These are phyloP conservation scores for Callipepla californica DNA, from an alignment of 2,113 vertebrate genomes.

Conservation along the genomic window DNA sequence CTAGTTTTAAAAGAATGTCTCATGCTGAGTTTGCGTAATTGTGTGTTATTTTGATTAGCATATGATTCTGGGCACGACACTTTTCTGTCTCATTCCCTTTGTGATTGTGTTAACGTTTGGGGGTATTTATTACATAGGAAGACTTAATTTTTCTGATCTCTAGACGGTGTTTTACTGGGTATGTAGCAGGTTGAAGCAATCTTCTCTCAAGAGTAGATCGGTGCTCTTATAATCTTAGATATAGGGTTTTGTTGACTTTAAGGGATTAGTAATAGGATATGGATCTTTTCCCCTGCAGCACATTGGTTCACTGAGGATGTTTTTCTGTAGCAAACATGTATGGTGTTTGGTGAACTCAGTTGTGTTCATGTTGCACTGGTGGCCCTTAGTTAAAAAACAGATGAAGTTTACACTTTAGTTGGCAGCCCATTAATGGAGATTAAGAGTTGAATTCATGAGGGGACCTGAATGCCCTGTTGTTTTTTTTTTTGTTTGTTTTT, in stretches of 20 bases:
- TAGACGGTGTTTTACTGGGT: not conserved
- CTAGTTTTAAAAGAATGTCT: not conserved
- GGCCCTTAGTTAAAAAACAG: not conserved
- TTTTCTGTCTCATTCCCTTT: constrained; percentile 17
- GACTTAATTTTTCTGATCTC: not conserved
- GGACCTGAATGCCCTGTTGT: too few species aligned
- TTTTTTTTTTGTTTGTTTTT: too few species aligned
- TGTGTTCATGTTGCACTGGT: not conserved
- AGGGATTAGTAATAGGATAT: constrained; percentile 29
- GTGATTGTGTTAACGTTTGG: constrained; percentile 3
- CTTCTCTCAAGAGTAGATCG: constrained; percentile 5
- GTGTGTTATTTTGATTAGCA: not conserved
- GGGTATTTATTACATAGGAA: not conserved
- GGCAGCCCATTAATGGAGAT: too few species aligned
- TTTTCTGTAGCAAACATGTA: not conserved
- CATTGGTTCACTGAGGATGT: not conserved
- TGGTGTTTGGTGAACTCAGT: not conserved
- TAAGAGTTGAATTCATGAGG: too few species aligned
- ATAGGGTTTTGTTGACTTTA: constrained; percentile 22
- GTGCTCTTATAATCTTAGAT: not conserved
- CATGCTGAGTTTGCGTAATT: not conserved
- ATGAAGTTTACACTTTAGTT: too few species aligned
- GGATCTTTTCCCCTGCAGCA: not conserved
- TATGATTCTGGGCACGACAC: not conserved
- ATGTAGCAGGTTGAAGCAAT: not conserved